Conservation (phyloP, 2,888 invertebrate genomes). For the Trissolcus brochymenae region DNA sequence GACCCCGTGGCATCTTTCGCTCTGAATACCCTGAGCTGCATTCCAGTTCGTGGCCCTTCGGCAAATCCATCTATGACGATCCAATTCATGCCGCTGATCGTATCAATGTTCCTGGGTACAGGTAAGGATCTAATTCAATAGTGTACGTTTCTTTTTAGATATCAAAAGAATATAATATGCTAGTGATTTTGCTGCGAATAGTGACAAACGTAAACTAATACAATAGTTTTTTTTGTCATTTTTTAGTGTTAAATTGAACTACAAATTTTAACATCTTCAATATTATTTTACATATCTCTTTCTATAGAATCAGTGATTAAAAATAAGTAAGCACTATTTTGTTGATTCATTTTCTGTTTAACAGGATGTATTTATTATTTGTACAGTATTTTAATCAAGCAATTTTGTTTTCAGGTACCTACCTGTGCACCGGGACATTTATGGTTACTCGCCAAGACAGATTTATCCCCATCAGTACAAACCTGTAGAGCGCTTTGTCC, state of each 20-base stretch:
- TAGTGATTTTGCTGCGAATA: no score
- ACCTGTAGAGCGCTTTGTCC: conserved; percentile 86
- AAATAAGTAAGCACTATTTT: no score
- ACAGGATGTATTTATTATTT: not conserved
- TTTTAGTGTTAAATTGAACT: no score
- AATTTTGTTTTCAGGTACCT: conserved; percentile 79
- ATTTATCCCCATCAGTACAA: conserved; percentile 92
- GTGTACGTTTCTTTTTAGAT: no score
- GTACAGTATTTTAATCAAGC: not conserved
- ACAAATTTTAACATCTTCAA: no score
- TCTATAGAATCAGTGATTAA: no score
- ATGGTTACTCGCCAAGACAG: conserved; percentile 92
- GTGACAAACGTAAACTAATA: no score
- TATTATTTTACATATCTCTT: no score
- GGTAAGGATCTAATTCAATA: conserved; percentile 69
- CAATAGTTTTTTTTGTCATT: no score
- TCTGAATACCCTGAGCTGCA: conserved; percentile 86
- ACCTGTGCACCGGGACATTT: conserved; percentile 92
- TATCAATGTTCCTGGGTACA: conserved; percentile 91
- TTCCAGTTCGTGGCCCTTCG: conserved; percentile 84
- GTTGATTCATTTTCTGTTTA: not conserved
- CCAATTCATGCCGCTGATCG: conserved; percentile 88
- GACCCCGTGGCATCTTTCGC: conserved; percentile 83
- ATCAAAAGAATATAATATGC: no score
- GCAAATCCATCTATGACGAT: conserved; percentile 92